These are phyloP conservation scores for Cettia cetti DNA, from an alignment of 2,113 vertebrate genomes.

Conservation along the genomic window DNA sequence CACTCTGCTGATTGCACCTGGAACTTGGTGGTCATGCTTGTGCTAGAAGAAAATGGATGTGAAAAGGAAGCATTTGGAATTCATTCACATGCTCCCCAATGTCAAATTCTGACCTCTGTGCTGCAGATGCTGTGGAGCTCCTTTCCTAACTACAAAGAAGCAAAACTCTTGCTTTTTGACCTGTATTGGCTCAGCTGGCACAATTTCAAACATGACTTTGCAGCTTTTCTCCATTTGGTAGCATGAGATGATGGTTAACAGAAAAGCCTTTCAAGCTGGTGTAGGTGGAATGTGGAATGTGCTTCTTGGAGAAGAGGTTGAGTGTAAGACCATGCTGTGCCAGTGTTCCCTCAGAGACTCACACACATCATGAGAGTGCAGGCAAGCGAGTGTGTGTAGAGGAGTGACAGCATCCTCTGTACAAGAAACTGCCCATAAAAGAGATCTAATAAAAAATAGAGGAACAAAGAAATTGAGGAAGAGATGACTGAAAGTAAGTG, in stretches of 20 bases:
- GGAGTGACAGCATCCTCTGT: not conserved
- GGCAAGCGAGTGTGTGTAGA: not conserved
- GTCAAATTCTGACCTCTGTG: not conserved
- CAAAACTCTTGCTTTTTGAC: not conserved
- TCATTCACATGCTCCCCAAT: accelerated
- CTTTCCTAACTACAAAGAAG: not conserved
- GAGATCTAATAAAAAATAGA: not conserved
- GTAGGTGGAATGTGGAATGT: not conserved
- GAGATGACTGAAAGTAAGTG: not conserved
- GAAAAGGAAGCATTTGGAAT: not conserved
- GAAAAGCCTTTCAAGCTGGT: not conserved
- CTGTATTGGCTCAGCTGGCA: not conserved
- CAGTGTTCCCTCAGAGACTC: not conserved
- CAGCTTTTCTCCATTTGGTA: not conserved
- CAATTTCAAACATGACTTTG: not conserved
- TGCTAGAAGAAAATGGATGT: not conserved
- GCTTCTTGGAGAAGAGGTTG: not conserved
- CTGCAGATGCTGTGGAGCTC: not conserved
- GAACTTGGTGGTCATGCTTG: not conserved
- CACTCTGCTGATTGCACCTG: not conserved
- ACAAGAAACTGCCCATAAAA: not conserved
- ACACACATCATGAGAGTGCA: accelerated
- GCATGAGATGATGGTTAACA: not conserved
- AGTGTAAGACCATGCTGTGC: not conserved
- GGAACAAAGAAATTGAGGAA: not conserved